phyloP scores from a whole-genome alignment of 2,888 invertebrate species.

The Branchipolynoe longqiensis region DNA sequence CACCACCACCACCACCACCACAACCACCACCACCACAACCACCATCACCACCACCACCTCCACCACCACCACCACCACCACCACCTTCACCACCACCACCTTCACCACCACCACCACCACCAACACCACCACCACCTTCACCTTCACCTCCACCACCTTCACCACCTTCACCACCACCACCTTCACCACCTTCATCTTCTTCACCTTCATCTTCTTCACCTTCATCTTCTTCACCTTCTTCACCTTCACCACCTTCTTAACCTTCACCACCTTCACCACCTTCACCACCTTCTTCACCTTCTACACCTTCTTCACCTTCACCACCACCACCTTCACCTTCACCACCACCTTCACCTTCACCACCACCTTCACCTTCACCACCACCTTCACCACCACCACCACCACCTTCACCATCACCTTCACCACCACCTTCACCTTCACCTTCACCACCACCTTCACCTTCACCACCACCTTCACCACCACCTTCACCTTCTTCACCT shows the following conservation, averaged over 20 bases:
- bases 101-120: too few species aligned
- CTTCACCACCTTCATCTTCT: background rate
- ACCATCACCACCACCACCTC: background rate
- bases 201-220: background rate
- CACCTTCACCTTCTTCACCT: background rate
- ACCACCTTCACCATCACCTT: background rate
- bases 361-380: background rate
- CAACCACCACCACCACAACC: too few species aligned
- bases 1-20: too few species aligned
- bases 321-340: constrained; percentile 14
- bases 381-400: constrained; percentile 29
- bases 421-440: background rate
- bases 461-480: constrained; percentile 12
- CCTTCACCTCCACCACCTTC: too few species aligned
- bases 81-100: background rate
- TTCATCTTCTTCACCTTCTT: background rate
- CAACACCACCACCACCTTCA: too few species aligned
- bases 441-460: constrained; percentile 16
- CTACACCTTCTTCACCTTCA: constrained; percentile 1
- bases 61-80: background rate
- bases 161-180: background rate
- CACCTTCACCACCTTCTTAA: background rate
- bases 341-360: background rate
- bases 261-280: constrained; percentile 9
- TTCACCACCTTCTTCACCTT: background rate